Conservation (phyloP, 2,113 vertebrate species). For the Eubucco bourcierii region DNA sequence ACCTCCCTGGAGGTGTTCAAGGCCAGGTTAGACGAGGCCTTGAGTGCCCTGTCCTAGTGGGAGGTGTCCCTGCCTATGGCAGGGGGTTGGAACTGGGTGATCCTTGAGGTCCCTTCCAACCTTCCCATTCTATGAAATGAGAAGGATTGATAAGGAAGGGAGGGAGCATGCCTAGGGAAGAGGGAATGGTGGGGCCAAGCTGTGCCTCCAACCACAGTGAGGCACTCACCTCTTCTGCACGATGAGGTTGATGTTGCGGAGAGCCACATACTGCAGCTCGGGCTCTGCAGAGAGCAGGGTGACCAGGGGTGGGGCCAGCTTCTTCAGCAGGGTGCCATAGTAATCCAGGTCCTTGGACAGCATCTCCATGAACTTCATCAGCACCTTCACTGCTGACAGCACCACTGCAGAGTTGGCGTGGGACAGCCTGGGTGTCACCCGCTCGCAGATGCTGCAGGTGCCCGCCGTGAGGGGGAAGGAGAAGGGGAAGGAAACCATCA, state of each 20-base stretch:
- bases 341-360: constrained; percentile 97
- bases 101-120: too few relatives aligned
- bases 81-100: too few relatives aligned
- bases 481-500: not conserved
- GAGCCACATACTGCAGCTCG: constrained; percentile 95
- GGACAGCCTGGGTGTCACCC: constrained; percentile 94
- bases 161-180: rapidly evolving
- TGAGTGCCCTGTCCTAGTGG: too few relatives aligned
- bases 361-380: constrained; percentile 99
- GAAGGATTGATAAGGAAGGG: not conserved
- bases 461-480: not conserved
- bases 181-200: not conserved
- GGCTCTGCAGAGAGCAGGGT: constrained; percentile 95
- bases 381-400: constrained; percentile 94
- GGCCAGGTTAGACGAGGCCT: too few relatives aligned
- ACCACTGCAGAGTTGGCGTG: constrained; percentile 98
- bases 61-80: too few relatives aligned
- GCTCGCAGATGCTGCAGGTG: constrained; percentile 89
- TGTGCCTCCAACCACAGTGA: rapidly evolving
- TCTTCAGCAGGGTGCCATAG: constrained; percentile 94
- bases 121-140: too few relatives aligned
- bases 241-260: constrained; percentile 98
- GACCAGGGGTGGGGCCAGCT: constrained; percentile 94
- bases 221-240: constrained; percentile 92
- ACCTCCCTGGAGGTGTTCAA: too few relatives aligned